Evolutionary conservation across 1,140 invertebrate species (phyloP).

Genomic region (Acyrthosiphon pisum): DNA sequence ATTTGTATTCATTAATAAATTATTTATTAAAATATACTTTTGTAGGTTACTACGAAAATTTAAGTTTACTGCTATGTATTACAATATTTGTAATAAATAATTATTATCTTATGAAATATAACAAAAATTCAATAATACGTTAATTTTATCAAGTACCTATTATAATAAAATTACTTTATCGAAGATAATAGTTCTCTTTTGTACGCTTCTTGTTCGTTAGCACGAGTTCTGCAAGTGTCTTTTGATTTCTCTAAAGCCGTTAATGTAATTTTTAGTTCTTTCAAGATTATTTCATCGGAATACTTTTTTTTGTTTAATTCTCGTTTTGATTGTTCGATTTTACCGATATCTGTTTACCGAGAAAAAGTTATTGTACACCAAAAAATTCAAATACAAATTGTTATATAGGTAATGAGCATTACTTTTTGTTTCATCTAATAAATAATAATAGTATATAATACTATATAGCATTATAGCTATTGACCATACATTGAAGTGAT

Average conservation of each 20-base stretch:
- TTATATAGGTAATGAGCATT: too few relatives aligned
- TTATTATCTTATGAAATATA: not conserved
- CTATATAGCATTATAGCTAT: too few relatives aligned
- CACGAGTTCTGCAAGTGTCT: not conserved
- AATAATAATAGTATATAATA: not conserved
- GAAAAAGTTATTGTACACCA: not conserved
- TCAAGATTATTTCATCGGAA: not conserved
- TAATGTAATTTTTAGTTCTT: not conserved
- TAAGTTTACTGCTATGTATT: not conserved
- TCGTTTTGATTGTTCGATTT: not conserved
- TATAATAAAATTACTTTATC: slow-evolving; percentile 8
- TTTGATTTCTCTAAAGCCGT: not conserved
- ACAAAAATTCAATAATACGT: not conserved
- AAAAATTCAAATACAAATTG: not conserved
- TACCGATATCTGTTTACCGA: not conserved
- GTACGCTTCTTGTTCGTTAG: not conserved
- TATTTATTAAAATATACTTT: not conserved
- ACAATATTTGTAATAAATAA: too few relatives aligned
- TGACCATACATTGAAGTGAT: not conserved
- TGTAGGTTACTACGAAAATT: not conserved
- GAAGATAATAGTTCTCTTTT: not conserved
- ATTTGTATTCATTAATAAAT: not conserved
- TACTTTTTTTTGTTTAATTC: not conserved
- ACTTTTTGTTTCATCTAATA: not conserved
- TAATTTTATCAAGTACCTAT: not conserved